Evolutionary conservation across 2,113 vertebrate species (phyloP).

Genomic region (Dromas ardeola): DNA sequence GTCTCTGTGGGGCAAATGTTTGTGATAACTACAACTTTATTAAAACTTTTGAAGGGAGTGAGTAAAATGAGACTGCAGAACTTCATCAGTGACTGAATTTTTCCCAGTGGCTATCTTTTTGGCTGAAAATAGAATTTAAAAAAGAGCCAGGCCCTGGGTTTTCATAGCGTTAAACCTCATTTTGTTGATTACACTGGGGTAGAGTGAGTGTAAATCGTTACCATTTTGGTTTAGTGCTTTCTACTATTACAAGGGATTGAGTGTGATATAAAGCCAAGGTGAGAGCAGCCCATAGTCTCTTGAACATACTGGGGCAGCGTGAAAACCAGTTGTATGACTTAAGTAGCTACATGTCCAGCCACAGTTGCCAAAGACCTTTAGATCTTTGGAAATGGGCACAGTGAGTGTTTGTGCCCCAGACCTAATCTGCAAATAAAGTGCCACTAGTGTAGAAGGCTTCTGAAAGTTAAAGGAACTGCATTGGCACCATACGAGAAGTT

Average conservation of each 20-base stretch:
- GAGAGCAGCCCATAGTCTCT: accelerated
- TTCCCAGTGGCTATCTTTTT: neutral
- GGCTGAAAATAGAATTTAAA: neutral
- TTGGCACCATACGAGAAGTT: neutral
- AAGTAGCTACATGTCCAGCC: neutral
- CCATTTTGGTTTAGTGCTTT: neutral
- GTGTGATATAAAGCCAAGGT: neutral
- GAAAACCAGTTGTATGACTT: neutral
- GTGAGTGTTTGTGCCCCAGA: neutral
- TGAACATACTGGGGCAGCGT: neutral
- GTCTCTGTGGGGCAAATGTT: slow-evolving; percentile 36
- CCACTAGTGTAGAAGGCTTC: neutral
- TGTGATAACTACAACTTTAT: slow-evolving; percentile 44
- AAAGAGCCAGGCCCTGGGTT: neutral
- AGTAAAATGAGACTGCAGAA: slow-evolving; percentile 12
- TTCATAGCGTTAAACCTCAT: neutral
- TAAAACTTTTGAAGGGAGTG: slow-evolving; percentile 22
- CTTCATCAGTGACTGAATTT: neutral
- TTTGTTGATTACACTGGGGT: neutral
- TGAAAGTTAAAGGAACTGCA: neutral
- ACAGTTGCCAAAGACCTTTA: neutral
- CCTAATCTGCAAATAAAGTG: neutral
- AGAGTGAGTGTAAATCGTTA: neutral
- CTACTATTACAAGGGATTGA: neutral
- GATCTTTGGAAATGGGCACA: neutral